Evolutionary conservation across 2,888 invertebrate species (phyloP).

Genomic region (Cacoxenus indagator): DNA sequence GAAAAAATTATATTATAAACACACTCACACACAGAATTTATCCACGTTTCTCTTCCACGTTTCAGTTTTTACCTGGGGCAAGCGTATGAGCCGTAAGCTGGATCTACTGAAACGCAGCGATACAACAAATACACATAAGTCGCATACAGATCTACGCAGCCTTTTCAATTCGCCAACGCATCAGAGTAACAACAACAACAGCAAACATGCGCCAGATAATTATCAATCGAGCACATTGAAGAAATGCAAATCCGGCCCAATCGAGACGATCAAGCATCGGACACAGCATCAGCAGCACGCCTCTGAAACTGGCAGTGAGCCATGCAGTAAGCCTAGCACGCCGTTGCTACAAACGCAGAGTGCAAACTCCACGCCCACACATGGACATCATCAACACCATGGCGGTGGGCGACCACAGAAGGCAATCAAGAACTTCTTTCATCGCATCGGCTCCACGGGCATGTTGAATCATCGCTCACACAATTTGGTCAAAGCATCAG

Average conservation of each 20-base stretch:
- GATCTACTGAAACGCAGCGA: constrained; percentile 73
- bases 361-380: constrained; percentile 54
- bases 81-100: constrained; percentile 83
- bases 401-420: constrained; percentile 70
- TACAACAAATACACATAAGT: constrained; percentile 71
- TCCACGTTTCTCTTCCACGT: constrained; percentile 15
- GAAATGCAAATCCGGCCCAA: constrained; percentile 74
- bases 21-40: neutral
- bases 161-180: constrained; percentile 67
- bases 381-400: constrained; percentile 46
- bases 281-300: constrained; percentile 44
- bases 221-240: constrained; percentile 69
- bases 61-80: constrained; percentile 82
- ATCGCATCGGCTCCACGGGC: constrained; percentile 83
- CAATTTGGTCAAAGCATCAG: constrained; percentile 66
- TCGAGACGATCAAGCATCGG: constrained; percentile 71
- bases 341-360: constrained; percentile 32
- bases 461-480: constrained; percentile 76
- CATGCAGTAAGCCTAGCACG: neutral
- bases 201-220: constrained; percentile 32
- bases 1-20: neutral
- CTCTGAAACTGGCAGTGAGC: neutral
- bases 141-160: constrained; percentile 69
- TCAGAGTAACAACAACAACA: constrained; percentile 49
- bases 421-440: constrained; percentile 80